Evolutionary conservation across 2,888 invertebrate genomes (phyloP), one percentile per base, ranked within the genome.

Genomic region (Mallateleia sp.): DNA sequence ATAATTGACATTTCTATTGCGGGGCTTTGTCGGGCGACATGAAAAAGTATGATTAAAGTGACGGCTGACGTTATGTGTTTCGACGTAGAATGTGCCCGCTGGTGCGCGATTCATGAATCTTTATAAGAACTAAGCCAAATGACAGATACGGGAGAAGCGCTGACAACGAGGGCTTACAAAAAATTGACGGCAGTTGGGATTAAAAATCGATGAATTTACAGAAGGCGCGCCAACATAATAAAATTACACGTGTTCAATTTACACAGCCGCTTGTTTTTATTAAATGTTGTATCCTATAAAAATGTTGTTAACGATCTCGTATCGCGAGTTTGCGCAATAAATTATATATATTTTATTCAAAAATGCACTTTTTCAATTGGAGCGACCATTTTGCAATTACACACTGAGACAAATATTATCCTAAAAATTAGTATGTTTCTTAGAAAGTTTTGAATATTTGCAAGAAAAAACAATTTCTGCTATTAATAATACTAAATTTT

Each of bases 181-280:
- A 64, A 75, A 62, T 62, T 58, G 34, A 64, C n/a, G 52, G 2
- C 64, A 3, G 25, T 24, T 15, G 22, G 66, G 45, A 77, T 66
- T 77, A 77, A 66, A 77, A 77, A 66, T 56, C 77, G 32, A 77
- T 77, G 56, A 66, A 77, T 77, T 66, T 75, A 52, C 25, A 32
- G 25, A 32, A 38, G 60, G 4, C 47, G 34, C 50, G 52, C n/a
- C 25, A 25, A 18, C 62, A n/a, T 66, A 66, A 66, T 77, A 24
- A 54, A 77, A 66, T 77, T 77, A 56, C 64, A 18, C 28, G 14
- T 50, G 52, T 54, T 64, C 42, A 66, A 38, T 77, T 77, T 56
- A 32, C 66, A 52, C n/a, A n/a, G n/a, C n/a, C n/a, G n/a, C n/a
- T n/a, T n/a, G n/a, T n/a, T n/a, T n/a, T n/a, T n/a, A n/a, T n/a